Evolutionary conservation across 2,888 invertebrate genomes (phyloP), one percentile per base, ranked within the genome.

Genomic region (Morpho deidamia): DNA sequence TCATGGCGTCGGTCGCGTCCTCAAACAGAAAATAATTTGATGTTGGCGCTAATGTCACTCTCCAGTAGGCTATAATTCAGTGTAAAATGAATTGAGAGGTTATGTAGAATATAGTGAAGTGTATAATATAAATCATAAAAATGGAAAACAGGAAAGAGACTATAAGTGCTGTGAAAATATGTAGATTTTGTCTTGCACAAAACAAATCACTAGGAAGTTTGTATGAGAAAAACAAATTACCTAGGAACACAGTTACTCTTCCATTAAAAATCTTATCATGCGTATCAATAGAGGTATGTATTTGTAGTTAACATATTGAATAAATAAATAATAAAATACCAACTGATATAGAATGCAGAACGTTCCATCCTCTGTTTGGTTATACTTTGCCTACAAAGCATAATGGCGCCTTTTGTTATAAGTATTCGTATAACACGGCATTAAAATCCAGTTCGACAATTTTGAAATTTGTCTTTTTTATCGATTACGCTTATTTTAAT

Each of bases 211-310:
- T 95, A 59, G 90, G 87, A 61, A 93, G 91, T 78, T 92, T 95
- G 72, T 94, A 93, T 76, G 91, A 93, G 65, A 91, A 89, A 67
- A 88, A 81, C 63, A 80, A 88, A 61, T 74, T 80, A 59, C 82
- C 86, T 67, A 93, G 92, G 77, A 91, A 92, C 69, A 83, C 91
- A 56, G 91, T 93, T 65, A 92, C 94, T 64, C 87, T 95, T 66
- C 90, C 93, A 52, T 78, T 95, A 66, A 95, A 95, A 88, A 93
- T 95, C 69, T 93, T 95, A 92, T 93, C 95, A 50, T 94, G 94
- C 74, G 91, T 94, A 61, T 92, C 94, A 55, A 92, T 95, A 65
- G 95, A 95, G 94, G 95, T 95, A 92, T 49, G 43, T 71, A 61
- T 59, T 51, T 23, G 23, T 23, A 23, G 1, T 23, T 23, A 23